Percentiles rank a stretch among this genome's conserved stretches.
Conservation (phyloP, 2,888 invertebrate genomes). For the Platycheirus rosarum region DNA sequence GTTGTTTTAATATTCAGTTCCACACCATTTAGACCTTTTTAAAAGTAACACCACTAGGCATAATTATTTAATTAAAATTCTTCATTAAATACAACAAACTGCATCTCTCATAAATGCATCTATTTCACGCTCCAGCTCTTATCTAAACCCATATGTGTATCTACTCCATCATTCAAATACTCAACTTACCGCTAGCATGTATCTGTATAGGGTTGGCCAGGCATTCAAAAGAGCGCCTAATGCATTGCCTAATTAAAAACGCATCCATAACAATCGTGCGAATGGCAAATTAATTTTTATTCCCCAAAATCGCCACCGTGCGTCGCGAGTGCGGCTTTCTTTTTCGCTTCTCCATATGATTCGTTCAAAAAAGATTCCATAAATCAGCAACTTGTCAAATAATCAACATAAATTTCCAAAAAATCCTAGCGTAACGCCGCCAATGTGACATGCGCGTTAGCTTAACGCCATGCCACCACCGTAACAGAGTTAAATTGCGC, state of each 20-base stretch:
- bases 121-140: constrained; percentile 55
- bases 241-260: constrained; percentile 53
- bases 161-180: not conserved
- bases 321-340: constrained; percentile 22
- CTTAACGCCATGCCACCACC: not conserved
- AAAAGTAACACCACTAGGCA: too few species aligned
- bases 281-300: constrained; percentile 66
- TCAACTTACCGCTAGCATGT: constrained; percentile 8
- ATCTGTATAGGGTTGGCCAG: constrained; percentile 14
- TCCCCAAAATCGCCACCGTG: constrained; percentile 26
- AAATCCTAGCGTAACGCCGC: constrained; percentile 70
- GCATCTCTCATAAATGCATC: constrained; percentile 53
- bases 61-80: constrained; percentile 32
- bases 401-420: constrained; percentile 63
- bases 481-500: too few species aligned
- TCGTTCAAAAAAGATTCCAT: constrained; percentile 35
- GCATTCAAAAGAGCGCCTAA: constrained; percentile 21
- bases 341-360: not conserved
- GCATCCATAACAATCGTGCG: constrained; percentile 63
- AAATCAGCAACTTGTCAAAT: constrained; percentile 64
- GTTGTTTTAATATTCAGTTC: too few species aligned
- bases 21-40: too few species aligned
- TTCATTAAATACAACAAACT: constrained; percentile 10
- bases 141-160: constrained; percentile 30
- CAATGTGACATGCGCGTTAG: constrained; percentile 12